phyloP scores from a whole-genome alignment of 2,113 vertebrate genomes.

The Eretmochelys imbricata region DNA sequence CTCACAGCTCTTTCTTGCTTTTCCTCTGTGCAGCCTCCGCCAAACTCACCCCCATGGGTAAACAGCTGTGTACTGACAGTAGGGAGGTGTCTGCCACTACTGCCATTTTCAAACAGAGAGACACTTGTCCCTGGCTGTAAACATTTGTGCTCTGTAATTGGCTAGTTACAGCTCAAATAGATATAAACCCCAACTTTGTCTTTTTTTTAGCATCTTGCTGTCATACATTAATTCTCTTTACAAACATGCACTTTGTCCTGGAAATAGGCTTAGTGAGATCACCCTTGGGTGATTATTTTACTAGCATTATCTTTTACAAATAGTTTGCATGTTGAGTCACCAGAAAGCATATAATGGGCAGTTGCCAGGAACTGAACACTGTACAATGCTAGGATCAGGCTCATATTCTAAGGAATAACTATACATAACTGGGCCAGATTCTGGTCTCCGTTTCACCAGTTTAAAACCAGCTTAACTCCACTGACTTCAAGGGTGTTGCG shows the following conservation, averaged over 20 bases:
- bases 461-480: not conserved
- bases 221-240: conserved; percentile 49
- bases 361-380: conserved; percentile 16
- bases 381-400: not conserved
- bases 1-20: conserved; percentile 76
- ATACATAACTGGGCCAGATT: not conserved
- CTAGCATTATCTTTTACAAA: conserved; percentile 23
- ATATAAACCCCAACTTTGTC: conserved; percentile 25
- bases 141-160: not conserved
- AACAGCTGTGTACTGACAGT: conserved; percentile 70
- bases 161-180: conserved; percentile 38
- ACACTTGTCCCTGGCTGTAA: conserved; percentile 37
- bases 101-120: conserved; percentile 39
- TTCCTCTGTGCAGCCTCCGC: conserved; percentile 70
- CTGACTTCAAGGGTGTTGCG: not conserved
- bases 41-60: conserved; percentile 73
- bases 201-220: conserved; percentile 41
- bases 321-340: not conserved
- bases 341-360: not conserved
- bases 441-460: not conserved
- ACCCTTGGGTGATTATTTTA: conserved; percentile 44
- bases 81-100: conserved; percentile 72
- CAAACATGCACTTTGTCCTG: conserved; percentile 46
- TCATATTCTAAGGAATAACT: not conserved
- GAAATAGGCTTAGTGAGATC: conserved; percentile 49